Conservation (phyloP, 2,113 vertebrate genomes). For the Cyprinus carpio region DNA sequence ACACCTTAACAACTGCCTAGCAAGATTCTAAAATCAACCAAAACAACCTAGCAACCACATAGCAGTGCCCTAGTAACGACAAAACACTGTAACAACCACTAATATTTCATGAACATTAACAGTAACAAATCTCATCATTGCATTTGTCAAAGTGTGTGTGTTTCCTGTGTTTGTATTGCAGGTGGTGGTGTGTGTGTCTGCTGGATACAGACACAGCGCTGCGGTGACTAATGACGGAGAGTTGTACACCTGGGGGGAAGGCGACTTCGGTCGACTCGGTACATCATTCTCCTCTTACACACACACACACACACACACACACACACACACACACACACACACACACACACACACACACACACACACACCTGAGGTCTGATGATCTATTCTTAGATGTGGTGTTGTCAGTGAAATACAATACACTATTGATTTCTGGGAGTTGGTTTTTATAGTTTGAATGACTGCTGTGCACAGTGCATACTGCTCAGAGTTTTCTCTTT, state of each 20-base stretch:
- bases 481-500: background rate
- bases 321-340: background rate
- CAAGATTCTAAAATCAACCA: background rate
- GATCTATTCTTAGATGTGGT: background rate
- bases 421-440: slow-evolving; percentile 17
- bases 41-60: background rate
- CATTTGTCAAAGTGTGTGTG: slow-evolving; percentile 11
- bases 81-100: background rate
- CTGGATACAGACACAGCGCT: slow-evolving; percentile 82
- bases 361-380: background rate
- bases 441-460: background rate
- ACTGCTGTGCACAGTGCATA: background rate
- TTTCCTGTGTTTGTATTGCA: slow-evolving; percentile 48
- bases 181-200: slow-evolving; percentile 83
- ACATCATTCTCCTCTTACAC: slow-evolving; percentile 9
- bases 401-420: slow-evolving; percentile 33
- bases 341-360: background rate
- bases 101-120: background rate
- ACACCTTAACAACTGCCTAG: too few species aligned
- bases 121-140: background rate
- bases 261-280: slow-evolving; percentile 82
- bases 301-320: background rate
- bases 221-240: slow-evolving; percentile 81
- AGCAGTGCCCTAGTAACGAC: background rate
- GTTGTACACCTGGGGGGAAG: slow-evolving; percentile 82